phyloP scores from a whole-genome alignment of 2,797 vertebrate genomes.

The Acropternis orthonyx region DNA sequence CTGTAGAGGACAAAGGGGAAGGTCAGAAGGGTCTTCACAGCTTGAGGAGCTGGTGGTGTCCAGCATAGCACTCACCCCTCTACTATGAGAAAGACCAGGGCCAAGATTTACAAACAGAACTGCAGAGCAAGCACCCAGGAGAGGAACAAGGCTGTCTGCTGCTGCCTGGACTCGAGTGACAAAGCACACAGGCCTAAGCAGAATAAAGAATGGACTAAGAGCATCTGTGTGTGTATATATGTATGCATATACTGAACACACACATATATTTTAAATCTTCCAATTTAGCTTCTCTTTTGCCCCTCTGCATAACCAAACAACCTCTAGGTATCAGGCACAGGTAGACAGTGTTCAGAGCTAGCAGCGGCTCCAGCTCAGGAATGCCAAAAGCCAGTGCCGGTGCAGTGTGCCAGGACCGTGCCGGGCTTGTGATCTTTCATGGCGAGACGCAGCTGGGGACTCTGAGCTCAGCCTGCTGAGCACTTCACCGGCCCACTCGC shows the following conservation, averaged over 20 bases:
- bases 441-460: slow-evolving; percentile 48
- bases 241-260: accelerated
- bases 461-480: slow-evolving; percentile 57
- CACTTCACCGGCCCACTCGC: slow-evolving; percentile 54
- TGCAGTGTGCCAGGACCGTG: neutral
- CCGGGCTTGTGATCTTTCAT: neutral
- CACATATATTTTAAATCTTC: neutral
- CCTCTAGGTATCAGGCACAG: neutral
- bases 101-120: neutral
- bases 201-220: neutral
- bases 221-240: neutral
- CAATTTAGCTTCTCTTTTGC: neutral
- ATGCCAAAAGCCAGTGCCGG: neutral
- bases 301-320: neutral
- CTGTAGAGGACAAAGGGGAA: neutral
- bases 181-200: neutral
- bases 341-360: neutral
- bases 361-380: neutral
- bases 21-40: neutral
- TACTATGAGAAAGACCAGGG: neutral
- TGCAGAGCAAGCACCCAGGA: neutral
- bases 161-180: neutral
- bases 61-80: neutral
- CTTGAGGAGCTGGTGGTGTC: neutral
- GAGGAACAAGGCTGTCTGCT: neutral